Conservation (phyloP, 2,113 vertebrate genomes). For the Nettapus auritus region DNA sequence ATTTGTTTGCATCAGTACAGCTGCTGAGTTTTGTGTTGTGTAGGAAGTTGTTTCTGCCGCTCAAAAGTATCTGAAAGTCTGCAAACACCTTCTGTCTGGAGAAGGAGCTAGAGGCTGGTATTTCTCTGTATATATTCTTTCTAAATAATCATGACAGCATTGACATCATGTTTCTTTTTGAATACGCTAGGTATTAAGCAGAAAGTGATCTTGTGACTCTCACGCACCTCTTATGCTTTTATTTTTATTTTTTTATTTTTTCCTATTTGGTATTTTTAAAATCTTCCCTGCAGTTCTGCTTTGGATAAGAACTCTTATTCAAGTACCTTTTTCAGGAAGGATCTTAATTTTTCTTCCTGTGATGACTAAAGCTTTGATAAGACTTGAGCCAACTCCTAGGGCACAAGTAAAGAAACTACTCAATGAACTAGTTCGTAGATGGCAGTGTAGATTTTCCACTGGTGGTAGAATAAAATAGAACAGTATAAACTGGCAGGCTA, state of each 20-base stretch:
- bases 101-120: background rate
- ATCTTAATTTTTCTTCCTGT: background rate
- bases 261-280: background rate
- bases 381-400: background rate
- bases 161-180: background rate
- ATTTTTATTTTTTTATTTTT: too few species aligned
- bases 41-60: background rate
- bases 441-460: background rate
- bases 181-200: background rate
- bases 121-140: background rate
- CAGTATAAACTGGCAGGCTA: background rate
- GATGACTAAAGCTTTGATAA: background rate
- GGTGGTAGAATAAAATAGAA: background rate
- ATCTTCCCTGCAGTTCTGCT: background rate
- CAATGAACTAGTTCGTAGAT: background rate
- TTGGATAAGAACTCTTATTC: background rate
- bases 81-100: background rate
- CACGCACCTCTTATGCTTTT: background rate
- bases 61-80: background rate
- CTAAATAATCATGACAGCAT: background rate
- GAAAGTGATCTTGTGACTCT: background rate
- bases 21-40: background rate
- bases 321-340: background rate
- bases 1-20: background rate
- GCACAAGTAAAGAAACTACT: background rate